phyloP scores from a whole-genome alignment of 2,888 invertebrate genomes.

The Orthosia incerta region DNA sequence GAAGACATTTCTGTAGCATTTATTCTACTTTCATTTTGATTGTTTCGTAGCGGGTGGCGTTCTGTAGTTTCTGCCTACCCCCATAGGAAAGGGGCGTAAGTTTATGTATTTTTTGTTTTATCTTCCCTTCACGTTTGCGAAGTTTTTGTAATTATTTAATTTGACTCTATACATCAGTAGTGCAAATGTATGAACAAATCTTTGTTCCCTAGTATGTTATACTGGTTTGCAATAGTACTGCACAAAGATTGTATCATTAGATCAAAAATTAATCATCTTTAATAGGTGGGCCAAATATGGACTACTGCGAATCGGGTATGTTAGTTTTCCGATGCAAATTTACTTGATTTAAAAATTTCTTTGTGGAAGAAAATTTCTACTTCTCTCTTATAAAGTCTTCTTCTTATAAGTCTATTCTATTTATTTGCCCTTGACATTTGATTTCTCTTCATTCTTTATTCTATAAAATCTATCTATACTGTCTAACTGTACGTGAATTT shows the following conservation, averaged over 20 bases:
- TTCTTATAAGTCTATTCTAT: background rate
- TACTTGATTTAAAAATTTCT: background rate
- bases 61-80: too few species aligned
- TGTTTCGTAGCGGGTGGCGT: too few species aligned
- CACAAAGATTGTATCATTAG: background rate
- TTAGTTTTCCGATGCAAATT: background rate
- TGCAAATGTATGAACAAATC: background rate
- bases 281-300: background rate
- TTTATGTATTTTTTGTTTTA: too few species aligned
- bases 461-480: too few species aligned
- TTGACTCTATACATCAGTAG: background rate
- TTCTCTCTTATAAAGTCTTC: background rate
- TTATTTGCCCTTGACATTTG: background rate
- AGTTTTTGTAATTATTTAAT: background rate
- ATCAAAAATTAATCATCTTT: conserved; percentile 1
- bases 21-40: too few species aligned
- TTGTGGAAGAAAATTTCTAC: background rate
- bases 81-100: too few species aligned
- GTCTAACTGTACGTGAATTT: background rate
- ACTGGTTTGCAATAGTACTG: conserved; percentile 2
- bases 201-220: background rate
- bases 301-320: conserved; percentile 1
- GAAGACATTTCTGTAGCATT: too few species aligned
- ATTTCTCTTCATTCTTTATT: background rate
- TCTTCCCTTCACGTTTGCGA: background rate